These are phyloP conservation scores for Schizopygopsis malacanthus DNA, from an alignment of 2,797 vertebrate genomes.

Conservation along the genomic window DNA sequence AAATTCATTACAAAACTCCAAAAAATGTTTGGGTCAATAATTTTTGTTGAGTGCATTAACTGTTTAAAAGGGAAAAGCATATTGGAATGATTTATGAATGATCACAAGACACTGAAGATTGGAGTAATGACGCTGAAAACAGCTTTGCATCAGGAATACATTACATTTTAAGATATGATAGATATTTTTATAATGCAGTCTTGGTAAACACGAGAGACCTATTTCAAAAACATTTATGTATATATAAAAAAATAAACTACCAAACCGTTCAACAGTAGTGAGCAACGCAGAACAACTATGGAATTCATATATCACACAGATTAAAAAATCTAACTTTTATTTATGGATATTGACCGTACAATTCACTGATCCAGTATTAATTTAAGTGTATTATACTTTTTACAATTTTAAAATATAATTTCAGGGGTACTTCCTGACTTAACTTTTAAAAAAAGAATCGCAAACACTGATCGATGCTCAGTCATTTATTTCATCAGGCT, in stretches of 20 bases:
- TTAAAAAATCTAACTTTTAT: neutral
- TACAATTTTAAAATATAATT: neutral
- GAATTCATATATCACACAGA: neutral
- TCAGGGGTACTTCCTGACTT: neutral
- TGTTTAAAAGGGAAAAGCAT: no score
- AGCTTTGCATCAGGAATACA: no score
- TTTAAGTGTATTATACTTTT: no score
- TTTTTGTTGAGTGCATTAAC: no score
- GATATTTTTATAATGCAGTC: no score
- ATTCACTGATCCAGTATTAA: neutral
- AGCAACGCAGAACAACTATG: neutral
- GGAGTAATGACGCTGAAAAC: no score
- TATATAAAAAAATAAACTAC: no score
- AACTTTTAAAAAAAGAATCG: neutral
- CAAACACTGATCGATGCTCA: neutral
- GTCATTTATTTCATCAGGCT: conserved; percentile 1
- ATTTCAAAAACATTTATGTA: neutral
- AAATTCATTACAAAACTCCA: neutral
- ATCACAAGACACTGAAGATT: no score
- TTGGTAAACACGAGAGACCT: neutral
- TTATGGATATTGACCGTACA: neutral
- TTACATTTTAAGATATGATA: no score
- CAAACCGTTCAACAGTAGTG: neutral
- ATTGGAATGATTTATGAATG: no score
- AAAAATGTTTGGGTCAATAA: neutral